Conservation (phyloP, 2,113 vertebrate species). For the Asarcornis scutulata region DNA sequence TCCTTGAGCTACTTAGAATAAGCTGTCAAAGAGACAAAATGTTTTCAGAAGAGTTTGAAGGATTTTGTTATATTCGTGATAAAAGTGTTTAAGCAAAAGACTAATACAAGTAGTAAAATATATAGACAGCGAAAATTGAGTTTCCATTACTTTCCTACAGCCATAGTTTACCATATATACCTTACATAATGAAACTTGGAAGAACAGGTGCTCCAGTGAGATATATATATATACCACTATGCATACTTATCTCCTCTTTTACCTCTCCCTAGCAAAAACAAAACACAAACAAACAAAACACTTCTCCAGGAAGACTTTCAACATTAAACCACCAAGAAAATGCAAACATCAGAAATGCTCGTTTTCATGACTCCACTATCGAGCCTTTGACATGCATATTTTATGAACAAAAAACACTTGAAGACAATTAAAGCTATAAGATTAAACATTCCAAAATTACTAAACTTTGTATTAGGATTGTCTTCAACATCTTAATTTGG, state of each 20-base stretch:
- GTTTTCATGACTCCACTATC: neutral
- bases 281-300: neutral
- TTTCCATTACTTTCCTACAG: neutral
- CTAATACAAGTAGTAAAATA: slow-evolving; percentile 2
- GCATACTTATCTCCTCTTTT: neutral
- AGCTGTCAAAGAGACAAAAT: slow-evolving; percentile 61
- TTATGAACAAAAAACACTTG: neutral
- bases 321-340: neutral
- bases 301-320: neutral
- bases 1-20: slow-evolving; percentile 70
- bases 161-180: neutral
- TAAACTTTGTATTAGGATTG: neutral
- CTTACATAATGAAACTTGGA: neutral
- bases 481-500: neutral
- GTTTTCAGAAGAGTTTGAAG: slow-evolving; percentile 53
- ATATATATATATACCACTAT: neutral
- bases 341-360: neutral
- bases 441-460: neutral
- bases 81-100: slow-evolving; percentile 19
- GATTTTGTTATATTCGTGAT: slow-evolving; percentile 22
- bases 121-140: neutral
- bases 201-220: neutral
- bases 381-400: neutral
- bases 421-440: neutral
- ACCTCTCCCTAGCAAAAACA: neutral